Base-by-base conservation (phyloP, 2,797 vertebrate species). In the Rhinophrynus dorsalis region DNA sequence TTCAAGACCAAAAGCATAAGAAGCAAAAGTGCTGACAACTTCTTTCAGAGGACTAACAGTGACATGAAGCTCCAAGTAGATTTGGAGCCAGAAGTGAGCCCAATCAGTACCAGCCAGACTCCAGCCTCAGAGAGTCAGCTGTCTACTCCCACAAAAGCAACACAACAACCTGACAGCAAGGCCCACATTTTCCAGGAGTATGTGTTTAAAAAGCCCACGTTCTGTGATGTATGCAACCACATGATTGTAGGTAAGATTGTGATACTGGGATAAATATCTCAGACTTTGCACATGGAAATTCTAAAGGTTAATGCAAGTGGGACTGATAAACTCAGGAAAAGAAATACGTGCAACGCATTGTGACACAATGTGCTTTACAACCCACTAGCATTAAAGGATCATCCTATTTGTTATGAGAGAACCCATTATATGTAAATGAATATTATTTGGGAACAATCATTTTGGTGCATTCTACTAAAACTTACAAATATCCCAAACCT, bases 201-300 rank as follows among this genome's bases (percentile, higher is more conserved):
- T 83, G 91, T 97, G 84, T 99, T 99, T 87, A 99, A 99, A 90
- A 99, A 99, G 80, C 96, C 97, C 69, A 97, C 93, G 6, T 99
- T 99, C 89, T 99, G 97, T 5, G 97, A 99, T 0, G 84, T 97
- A 86, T 99, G 97, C 94, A 98, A 98, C 86, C 97, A 99, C 86
- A 99, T 99, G 97, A 99, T 99, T 76, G 95, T 99, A 88, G 97
- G 97, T 99, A 95, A 87, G 95, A 0, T 0, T 55, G 21, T 13
- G 2, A 9, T 45, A 45, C 15, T 2, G 9, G 18, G 18, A 17
- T 7, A 45, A 17, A 9, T 8, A 9, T 45, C n/a, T 3, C 9
- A 20, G 15, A 45, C 7, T 20, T 6, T 9, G 15, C 2, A 18
- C 5, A n/a, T n/a, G n/a, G n/a, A n/a, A n/a, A n/a, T n/a, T n/a